Evolutionary conservation across 2,888 invertebrate species (phyloP), one percentile per base, ranked within the genome.

Genomic region (Saturnia japonica): DNA sequence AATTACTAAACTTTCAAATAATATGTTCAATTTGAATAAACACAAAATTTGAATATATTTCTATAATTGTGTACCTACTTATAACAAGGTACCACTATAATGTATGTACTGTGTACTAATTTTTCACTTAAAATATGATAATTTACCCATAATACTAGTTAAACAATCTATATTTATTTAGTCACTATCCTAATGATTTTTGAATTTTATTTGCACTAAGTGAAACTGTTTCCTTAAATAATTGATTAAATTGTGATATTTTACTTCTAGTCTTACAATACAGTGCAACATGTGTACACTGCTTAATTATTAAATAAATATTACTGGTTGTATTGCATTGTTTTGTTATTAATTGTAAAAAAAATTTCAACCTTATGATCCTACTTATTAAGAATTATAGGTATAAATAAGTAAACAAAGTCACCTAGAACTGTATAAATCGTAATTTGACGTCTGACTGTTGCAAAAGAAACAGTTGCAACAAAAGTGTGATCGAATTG

Each of bases 241-340:
- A 77, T 77, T 82, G 75, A 80, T 81, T 82, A 79, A 78, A 88
- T 87, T 88, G 88, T 89, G 88, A 89, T 89, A 89, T 89, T 88
- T 86, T 86, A 82, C 80, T 85, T 84, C 78, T 85, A 83, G 79
- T 81, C 79, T 68, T 77, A 70, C 60, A 72, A 67, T 51, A 74
- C 71, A 64, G 73, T 77, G 74, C 75, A 73, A 51, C 67, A 22
- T 40, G 64, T 64, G 64, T 60, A 47, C 74, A 77, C 68, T 71
- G 73, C 72, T 71, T 72, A 34, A 71, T 43, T 70, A 70, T 67
- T 62, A 68, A 51, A 70, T 68, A 69, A 72, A 69, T 16, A 71
- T 71, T 40, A 40, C 42, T 42, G 47, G 51, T 43, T 70, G 34
- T 40, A 47, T 45, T 47, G 25, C 19, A 25, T 67, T 25, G 14